Percentiles rank a stretch among this genome's conserved stretches.
Conservation (phyloP, 2,888 invertebrate species). For the Amphipoea oculea region DNA sequence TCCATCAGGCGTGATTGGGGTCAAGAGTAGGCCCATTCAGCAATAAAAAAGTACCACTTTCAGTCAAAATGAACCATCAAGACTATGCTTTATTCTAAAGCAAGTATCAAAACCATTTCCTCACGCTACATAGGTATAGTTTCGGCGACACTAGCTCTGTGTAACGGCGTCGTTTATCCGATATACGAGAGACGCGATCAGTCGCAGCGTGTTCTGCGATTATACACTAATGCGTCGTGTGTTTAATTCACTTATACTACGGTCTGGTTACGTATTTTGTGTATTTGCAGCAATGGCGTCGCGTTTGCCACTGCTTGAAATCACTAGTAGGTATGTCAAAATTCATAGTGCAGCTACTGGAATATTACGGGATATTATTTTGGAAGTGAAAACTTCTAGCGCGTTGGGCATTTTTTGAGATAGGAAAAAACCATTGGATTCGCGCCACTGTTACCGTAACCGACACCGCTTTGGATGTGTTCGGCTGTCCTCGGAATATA, state of each 20-base stretch:
- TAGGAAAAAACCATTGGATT: no score
- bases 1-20: no score
- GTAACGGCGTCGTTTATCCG: constrained; percentile 84
- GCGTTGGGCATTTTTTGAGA: no score
- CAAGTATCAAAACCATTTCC: constrained; percentile 71
- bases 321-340: background rate
- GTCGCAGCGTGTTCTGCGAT: constrained; percentile 79
- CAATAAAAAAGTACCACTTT: background rate
- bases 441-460: no score
- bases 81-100: background rate
- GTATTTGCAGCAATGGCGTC: constrained; percentile 33
- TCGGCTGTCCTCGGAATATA: no score
- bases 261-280: constrained; percentile 68
- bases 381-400: no score
- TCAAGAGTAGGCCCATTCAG: no score
- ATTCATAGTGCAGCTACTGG: background rate
- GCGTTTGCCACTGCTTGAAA: constrained; percentile 22
- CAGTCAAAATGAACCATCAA: background rate
- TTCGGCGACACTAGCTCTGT: constrained; percentile 81
- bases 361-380: background rate
- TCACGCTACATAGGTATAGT: constrained; percentile 64
- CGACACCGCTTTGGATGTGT: no score
- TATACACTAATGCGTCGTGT: constrained; percentile 82
- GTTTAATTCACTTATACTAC: constrained; percentile 79
- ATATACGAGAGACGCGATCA: constrained; percentile 81